Evolutionary conservation across 2,888 invertebrate genomes (phyloP), one percentile per base, ranked within the genome.

Genomic region (Germaria angustata): DNA sequence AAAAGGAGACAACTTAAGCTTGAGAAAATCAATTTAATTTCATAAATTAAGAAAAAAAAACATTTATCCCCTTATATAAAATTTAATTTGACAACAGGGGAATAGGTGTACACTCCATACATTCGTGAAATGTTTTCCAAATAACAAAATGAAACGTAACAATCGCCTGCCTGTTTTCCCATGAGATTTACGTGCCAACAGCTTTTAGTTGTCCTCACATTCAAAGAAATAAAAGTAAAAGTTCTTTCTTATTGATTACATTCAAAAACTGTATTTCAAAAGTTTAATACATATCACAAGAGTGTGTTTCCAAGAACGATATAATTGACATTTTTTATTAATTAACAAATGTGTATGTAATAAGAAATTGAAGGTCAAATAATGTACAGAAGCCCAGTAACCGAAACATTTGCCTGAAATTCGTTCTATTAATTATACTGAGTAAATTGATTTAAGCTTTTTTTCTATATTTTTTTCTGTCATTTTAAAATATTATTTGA

Each of bases 121-220:
- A 24, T 9, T 7, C n/a, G 24, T 8, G 11, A 15, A 15, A 61
- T 28, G 11, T 44, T 41, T 44, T 2, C 2, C 9, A 24, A n/a
- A n/a, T n/a, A n/a, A n/a, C 24, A 17, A 17, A 13, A 34, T 13
- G 13, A 46, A 63, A 63, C 28, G 17, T 46, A 4, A 6, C 28
- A 17, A 44, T 61, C 11, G 41, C 44, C 15, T 61, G 44, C 44
- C 32, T 44, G 13, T 32, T 63, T 63, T 63, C 46, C 32, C 46
- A 63, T 7, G 7, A 28, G 20, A 17, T 32, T 63, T 11, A 46
- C 17, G 46, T 44, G 66, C 20, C 22, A 15, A 32, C 28, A 41
- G 28, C n/a, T 41, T 44, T 34, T 24, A 8, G 3, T 55, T 57
- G 55, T 34, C 32, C n/a, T 39, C 51, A 20, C 55, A 57, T 11